Evolutionary conservation across 2,113 vertebrate species (phyloP), one percentile per base, ranked within the genome.

Genomic region (Acanthochromis polyacanthus): DNA sequence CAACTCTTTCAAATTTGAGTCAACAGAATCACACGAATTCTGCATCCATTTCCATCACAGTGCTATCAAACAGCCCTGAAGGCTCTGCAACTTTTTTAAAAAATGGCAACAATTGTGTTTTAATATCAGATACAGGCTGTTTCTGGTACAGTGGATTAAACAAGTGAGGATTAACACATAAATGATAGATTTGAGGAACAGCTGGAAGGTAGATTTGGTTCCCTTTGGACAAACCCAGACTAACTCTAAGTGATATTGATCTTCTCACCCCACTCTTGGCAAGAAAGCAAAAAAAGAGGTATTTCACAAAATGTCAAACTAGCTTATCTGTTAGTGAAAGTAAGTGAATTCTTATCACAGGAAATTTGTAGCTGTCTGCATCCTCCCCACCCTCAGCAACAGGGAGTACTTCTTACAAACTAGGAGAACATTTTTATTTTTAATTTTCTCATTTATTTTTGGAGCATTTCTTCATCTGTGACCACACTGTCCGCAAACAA

Each of bases 321-420:
- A 5, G 9, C 6, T 36, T 36, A 36, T 36, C 10, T 36, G 8
- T 36, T 9, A 36, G 32, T 36, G 7, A 36, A 1, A 9, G 7
- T 36, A 36, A 36, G 32, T 36, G 25, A 58, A 32, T 32, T 5
- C 46, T 61, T 51, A 61, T 17, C 70, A 71, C 23, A 56, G 43
- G 67, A 58, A 70, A 40, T 36, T 4, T 56, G 38, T 20, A 10
- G 65, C 51, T 51, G 28, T 60, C 56, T 60, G 45, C 28, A 72
- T 61, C 11, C 30, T 12, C 22, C 30, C 30, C 30, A 30, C 30
- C 6, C 0, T 11, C 20, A 1, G 20, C 36, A 52, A 38, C 46
- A 61, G 19, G 70, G 1, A 17, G 9, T 3, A n/a, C 19, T 48
- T 32, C 43, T 30, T 50, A 28, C 68, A 48, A 61, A 71, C 51